A percentile compares a stretch with the other conserved stretches of the same genome.
phyloP scores from a whole-genome alignment of 2,797 vertebrate species.

The Muscicapa comitata region DNA sequence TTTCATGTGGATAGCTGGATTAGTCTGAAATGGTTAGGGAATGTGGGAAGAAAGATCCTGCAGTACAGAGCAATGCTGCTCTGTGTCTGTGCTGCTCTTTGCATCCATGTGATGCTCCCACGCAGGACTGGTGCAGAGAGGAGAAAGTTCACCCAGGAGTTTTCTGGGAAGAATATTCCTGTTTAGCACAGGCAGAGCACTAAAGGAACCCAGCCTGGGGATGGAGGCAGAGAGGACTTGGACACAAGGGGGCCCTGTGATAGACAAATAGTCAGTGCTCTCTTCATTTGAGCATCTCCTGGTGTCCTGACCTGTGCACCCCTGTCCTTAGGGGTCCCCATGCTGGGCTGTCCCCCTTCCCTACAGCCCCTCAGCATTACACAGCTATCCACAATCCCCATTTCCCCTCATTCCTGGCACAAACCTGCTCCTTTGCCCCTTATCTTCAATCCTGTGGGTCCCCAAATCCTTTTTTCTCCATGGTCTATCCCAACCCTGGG shows the following conservation, averaged over 20 bases:
- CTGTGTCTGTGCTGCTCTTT: neutral
- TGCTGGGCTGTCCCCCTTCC: neutral
- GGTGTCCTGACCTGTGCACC: neutral
- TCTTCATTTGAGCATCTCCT: neutral
- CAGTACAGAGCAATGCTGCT: neutral
- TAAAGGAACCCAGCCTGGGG: neutral
- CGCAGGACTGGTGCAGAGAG: neutral
- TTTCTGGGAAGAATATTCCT: neutral
- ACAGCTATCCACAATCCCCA: neutral
- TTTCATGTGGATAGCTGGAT: neutral
- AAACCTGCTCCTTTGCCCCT: neutral
- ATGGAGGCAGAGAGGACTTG: neutral
- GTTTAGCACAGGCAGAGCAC: neutral
- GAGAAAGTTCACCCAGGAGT: neutral
- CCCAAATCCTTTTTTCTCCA: neutral
- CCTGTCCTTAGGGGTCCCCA: neutral
- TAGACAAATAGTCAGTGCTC: rapidly evolving
- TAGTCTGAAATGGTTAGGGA: neutral
- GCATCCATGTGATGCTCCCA: neutral
- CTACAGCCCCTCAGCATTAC: neutral
- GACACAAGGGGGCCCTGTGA: neutral
- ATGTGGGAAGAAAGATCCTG: neutral
- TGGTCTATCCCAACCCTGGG: neutral
- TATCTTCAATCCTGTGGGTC: neutral
- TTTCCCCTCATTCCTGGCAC: neutral